These are phyloP conservation scores for Oceanodroma leucorhoa DNA, from an alignment of 2,797 vertebrate species.

Conservation along the genomic window DNA sequence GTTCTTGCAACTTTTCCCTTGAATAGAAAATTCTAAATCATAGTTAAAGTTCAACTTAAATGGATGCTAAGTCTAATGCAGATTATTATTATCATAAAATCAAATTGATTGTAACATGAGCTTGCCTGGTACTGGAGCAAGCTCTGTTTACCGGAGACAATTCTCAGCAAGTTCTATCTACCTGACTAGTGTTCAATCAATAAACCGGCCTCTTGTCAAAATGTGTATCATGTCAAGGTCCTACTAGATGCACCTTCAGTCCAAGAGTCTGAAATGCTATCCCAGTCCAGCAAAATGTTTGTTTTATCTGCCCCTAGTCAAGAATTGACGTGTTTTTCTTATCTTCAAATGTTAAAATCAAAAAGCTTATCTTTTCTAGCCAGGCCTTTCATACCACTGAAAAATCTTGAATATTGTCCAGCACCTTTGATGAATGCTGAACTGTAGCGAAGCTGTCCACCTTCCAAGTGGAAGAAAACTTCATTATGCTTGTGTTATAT, in stretches of 20 bases:
- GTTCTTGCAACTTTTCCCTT: not conserved
- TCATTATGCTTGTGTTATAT: not conserved
- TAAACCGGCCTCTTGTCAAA: slow-evolving; percentile 16
- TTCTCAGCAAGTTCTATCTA: not conserved
- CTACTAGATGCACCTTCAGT: not conserved
- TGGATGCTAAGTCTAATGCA: not conserved
- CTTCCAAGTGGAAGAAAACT: slow-evolving; percentile 16
- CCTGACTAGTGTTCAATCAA: not conserved
- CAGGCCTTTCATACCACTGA: not conserved
- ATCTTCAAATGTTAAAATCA: not conserved
- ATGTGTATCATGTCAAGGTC: not conserved
- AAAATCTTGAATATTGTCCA: not conserved
- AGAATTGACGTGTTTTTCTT: not conserved
- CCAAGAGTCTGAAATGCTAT: not conserved
- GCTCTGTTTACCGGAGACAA: not conserved
- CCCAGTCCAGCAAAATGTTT: not conserved
- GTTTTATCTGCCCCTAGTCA: not conserved
- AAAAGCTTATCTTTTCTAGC: not conserved
- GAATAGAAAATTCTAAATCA: not conserved
- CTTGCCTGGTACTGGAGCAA: not conserved
- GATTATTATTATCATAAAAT: not conserved
- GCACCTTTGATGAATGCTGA: not conserved
- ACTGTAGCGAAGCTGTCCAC: not conserved
- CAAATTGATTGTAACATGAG: not conserved
- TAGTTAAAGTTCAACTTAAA: not conserved